Evolutionary conservation across 2,113 vertebrate species (phyloP).

Genomic region (Megaleporinus macrocephalus): DNA sequence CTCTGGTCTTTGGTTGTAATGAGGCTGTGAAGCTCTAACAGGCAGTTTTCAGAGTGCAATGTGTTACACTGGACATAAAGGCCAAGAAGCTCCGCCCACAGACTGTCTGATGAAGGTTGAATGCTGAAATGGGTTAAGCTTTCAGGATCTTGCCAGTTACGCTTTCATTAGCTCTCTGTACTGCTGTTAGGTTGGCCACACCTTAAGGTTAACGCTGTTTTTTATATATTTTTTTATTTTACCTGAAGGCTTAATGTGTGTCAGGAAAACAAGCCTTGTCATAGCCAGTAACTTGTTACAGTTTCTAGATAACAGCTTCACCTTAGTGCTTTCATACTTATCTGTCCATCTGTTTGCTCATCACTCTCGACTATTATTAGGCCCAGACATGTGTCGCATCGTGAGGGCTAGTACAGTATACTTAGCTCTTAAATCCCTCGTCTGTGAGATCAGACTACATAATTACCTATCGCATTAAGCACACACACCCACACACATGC

Average conservation of each 20-base stretch:
- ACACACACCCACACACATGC: constrained; percentile 55
- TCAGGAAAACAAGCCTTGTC: not conserved
- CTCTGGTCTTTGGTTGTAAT: not conserved
- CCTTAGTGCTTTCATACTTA: constrained; percentile 39
- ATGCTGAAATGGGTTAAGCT: not conserved
- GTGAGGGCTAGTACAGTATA: constrained; percentile 66
- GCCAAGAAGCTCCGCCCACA: not conserved
- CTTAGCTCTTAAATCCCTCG: constrained; percentile 77
- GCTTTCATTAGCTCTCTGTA: not conserved
- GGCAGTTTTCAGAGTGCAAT: no score
- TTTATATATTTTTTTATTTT: no score
- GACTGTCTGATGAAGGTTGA: not conserved
- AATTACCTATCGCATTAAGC: constrained; percentile 80
- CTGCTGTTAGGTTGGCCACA: not conserved
- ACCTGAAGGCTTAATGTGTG: not conserved
- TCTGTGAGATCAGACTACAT: constrained; percentile 79
- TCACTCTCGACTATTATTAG: constrained; percentile 52
- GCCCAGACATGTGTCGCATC: constrained; percentile 56
- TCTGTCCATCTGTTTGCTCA: constrained; percentile 54
- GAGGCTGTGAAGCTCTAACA: not conserved
- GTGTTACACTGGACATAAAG: not conserved
- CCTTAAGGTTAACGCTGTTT: not conserved
- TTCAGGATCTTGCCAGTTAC: not conserved
- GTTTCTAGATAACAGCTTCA: not conserved
- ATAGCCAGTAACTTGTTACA: not conserved